Percentiles rank a stretch among this genome's conserved stretches.
phyloP scores from a whole-genome alignment of 2,888 invertebrate species.

The Gastrophysa polygoni region DNA sequence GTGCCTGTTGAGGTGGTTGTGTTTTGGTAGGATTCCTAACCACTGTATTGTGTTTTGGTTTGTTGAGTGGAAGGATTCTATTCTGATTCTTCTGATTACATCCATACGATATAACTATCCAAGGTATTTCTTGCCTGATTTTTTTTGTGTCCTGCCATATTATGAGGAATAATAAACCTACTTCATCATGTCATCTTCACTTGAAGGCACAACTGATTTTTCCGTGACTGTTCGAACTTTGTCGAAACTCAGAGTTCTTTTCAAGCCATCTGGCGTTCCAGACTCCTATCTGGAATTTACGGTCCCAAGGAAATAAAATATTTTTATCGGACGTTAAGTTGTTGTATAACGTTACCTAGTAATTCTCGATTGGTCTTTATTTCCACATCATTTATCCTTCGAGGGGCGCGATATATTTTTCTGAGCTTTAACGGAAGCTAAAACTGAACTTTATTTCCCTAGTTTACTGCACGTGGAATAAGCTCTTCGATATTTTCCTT shows the following conservation, averaged over 20 bases:
- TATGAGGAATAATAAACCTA: no score
- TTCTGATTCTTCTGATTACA: no score
- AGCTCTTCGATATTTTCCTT: slow-evolving; percentile 37
- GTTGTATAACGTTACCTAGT: slow-evolving; percentile 31
- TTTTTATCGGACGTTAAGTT: slow-evolving; percentile 32
- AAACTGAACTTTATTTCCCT: slow-evolving; percentile 35
- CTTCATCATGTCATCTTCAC: no score
- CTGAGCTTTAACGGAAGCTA: slow-evolving; percentile 29
- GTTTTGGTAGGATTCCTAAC: no score
- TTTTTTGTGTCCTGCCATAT: no score
- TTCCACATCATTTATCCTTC: slow-evolving; percentile 42
- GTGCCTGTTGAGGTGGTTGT: no score
- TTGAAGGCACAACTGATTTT: no score
- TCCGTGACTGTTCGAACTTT: neutral
- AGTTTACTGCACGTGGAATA: slow-evolving; percentile 36
- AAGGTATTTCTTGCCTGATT: no score
- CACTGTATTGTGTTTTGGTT: no score
- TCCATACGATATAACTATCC: no score
- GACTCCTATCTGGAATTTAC: slow-evolving; percentile 23
- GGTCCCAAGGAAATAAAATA: slow-evolving; percentile 29
- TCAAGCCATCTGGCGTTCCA: neutral
- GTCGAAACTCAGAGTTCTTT: neutral
- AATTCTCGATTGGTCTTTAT: slow-evolving; percentile 41
- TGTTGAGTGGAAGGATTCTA: no score
- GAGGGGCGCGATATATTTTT: slow-evolving; percentile 28